Evolutionary conservation across 2,888 invertebrate species (phyloP), one percentile per base, ranked within the genome.

Genomic region (Tetropium fuscum): DNA sequence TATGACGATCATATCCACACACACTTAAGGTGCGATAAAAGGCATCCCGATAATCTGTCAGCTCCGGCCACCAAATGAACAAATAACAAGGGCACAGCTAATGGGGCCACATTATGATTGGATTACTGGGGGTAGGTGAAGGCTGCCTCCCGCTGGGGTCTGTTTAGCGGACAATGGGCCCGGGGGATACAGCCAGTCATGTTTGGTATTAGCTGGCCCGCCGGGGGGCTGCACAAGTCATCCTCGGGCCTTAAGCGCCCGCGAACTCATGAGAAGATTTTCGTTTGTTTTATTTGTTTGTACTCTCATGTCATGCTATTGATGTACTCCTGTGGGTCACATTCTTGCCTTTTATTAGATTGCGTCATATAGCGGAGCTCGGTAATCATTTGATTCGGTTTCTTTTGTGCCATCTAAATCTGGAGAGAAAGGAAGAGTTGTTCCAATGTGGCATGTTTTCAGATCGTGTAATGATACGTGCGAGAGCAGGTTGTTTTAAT

Each of bases 81-180:
- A 71, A 73, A 72, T 73, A 72, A 72, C 69, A 60, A 69, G 65
- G 65, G 58, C 63, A 59, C 59, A 66, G 63, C 64, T 74, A 74
- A 73, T 76, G 68, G 69, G 71, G 63, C 72, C 71, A 71, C 68
- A 74, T 74, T 74, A 74, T 73, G 70, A 72, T 72, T 69, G 74
- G 74, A 74, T 75, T 75, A 75, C 71, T 60, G 69, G 69, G 72
- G 72, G 72, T 72, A 66, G 70, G 74, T 72, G 73, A 71, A 71
- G 74, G 72, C 68, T 75, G 76, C 69, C 70, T 64, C 75, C 80
- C 77, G 70, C 74, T 72, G 72, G 73, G 70, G 77, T 70, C 78
- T 77, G 75, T 78, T 80, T 80, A 80, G 75, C 74, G 77, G 75
- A 79, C 78, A 81, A 80, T 78, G 69, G 76, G 69, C 68, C 70